Percentiles rank a stretch among this genome's conserved stretches.
phyloP scores from a whole-genome alignment of 2,113 vertebrate species.

The Aldabrachelys gigantea region DNA sequence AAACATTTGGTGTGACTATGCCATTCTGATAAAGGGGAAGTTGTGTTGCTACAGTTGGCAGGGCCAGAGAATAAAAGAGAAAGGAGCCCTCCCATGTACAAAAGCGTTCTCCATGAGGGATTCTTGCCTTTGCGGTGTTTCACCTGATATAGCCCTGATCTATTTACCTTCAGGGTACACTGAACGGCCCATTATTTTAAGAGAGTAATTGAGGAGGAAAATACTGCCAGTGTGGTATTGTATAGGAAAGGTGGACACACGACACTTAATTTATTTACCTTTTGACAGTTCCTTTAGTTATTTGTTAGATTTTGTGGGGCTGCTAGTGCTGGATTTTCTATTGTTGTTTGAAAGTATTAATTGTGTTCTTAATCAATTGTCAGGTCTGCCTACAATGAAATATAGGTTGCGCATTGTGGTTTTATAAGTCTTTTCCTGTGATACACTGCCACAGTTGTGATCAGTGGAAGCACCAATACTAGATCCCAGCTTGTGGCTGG shows the following conservation, averaged over 20 bases:
- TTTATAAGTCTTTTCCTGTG: neutral
- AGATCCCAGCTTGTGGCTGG: neutral
- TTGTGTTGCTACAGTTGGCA: neutral
- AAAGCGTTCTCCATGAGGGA: neutral
- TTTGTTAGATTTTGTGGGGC: neutral
- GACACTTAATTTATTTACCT: neutral
- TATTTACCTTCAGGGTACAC: neutral
- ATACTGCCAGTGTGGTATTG: neutral
- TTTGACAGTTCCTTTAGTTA: neutral
- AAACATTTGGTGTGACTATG: neutral
- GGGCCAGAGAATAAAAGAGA: neutral
- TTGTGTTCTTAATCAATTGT: neutral
- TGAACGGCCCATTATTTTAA: neutral
- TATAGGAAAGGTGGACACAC: neutral
- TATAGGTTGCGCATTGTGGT: neutral
- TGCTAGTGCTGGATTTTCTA: neutral
- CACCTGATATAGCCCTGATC: neutral
- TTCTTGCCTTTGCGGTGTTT: neutral
- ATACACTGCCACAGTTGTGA: fast-evolving
- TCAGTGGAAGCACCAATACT: neutral
- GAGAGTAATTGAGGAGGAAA: neutral
- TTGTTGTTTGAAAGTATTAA: neutral
- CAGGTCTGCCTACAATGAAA: neutral
- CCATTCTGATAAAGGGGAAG: neutral
- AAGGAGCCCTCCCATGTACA: neutral